These are phyloP conservation scores for Scolopax mira DNA, from an alignment of 2,113 vertebrate species.

Conservation along the genomic window DNA sequence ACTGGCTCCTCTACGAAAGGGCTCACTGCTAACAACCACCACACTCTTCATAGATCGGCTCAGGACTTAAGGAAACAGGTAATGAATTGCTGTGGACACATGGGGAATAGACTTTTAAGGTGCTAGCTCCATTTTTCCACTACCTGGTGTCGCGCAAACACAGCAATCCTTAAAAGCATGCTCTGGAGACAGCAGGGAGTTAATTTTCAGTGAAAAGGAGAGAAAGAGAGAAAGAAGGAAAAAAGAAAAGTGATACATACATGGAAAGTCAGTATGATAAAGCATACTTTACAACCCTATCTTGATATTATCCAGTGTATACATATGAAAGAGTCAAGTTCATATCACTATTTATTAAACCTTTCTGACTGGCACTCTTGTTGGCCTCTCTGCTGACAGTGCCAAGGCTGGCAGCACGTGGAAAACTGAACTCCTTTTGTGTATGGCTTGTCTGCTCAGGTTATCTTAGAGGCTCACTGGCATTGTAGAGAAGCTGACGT, in stretches of 20 bases:
- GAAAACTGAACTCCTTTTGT: neutral
- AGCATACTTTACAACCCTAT: neutral
- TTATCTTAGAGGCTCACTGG: neutral
- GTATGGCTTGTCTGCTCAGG: neutral
- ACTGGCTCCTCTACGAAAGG: constrained; percentile 79
- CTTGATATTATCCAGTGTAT: neutral
- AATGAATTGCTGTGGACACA: neutral
- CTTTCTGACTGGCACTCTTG: neutral
- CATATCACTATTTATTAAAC: neutral
- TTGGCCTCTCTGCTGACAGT: neutral
- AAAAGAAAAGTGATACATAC: neutral
- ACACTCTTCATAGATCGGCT: constrained; percentile 83
- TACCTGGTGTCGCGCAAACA: rapidly evolving
- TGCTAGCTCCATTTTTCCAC: neutral
- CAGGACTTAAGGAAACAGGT: constrained; percentile 97
- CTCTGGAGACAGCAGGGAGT: neutral
- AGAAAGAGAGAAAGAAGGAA: neutral
- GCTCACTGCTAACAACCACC: constrained; percentile 80
- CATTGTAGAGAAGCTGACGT: neutral
- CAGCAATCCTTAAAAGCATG: neutral
- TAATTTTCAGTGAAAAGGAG: neutral
- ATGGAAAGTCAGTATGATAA: neutral
- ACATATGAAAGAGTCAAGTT: neutral
- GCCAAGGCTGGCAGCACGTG: neutral
- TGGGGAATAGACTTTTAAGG: neutral